These are phyloP conservation scores for Adelognathus sp. DNA, from an alignment of 2,888 invertebrate genomes.

Conservation along the genomic window DNA sequence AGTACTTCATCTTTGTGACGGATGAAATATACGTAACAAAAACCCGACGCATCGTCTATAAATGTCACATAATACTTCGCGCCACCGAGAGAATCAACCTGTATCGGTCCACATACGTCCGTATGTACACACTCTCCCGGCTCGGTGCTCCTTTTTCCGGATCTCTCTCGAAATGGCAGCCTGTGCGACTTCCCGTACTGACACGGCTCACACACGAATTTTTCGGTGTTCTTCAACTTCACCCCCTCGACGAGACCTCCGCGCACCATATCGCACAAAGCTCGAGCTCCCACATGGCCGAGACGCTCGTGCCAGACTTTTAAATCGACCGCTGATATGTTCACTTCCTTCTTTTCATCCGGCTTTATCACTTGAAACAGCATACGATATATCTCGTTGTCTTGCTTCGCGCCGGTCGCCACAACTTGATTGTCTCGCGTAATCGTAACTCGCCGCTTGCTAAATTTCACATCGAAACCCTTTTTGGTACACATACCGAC, in stretches of 20 bases:
- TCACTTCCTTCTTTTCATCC: background rate
- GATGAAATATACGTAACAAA: slow-evolving; percentile 52
- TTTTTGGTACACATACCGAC: slow-evolving; percentile 37
- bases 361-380: slow-evolving; percentile 15
- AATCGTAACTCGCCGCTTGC: background rate
- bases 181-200: slow-evolving; percentile 37
- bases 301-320: slow-evolving; percentile 41
- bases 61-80: slow-evolving; percentile 48
- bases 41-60: slow-evolving; percentile 56
- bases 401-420: slow-evolving; percentile 25
- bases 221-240: slow-evolving; percentile 18
- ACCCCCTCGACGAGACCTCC: slow-evolving; percentile 33
- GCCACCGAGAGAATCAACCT: slow-evolving; percentile 40
- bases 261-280: slow-evolving; percentile 20
- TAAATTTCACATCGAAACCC: slow-evolving; percentile 13
- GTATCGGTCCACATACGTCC: slow-evolving; percentile 43
- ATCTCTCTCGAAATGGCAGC: slow-evolving; percentile 38
- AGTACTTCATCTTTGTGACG: slow-evolving; percentile 56
- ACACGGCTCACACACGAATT: slow-evolving; percentile 48
- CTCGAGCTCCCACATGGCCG: slow-evolving; percentile 35
- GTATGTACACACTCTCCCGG: slow-evolving; percentile 39
- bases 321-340: slow-evolving; percentile 1
- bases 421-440: background rate
- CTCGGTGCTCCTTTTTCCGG: slow-evolving; percentile 4
- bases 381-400: slow-evolving; percentile 40